Conservation (phyloP, 2,888 invertebrate genomes). For the Tachina grossa region DNA sequence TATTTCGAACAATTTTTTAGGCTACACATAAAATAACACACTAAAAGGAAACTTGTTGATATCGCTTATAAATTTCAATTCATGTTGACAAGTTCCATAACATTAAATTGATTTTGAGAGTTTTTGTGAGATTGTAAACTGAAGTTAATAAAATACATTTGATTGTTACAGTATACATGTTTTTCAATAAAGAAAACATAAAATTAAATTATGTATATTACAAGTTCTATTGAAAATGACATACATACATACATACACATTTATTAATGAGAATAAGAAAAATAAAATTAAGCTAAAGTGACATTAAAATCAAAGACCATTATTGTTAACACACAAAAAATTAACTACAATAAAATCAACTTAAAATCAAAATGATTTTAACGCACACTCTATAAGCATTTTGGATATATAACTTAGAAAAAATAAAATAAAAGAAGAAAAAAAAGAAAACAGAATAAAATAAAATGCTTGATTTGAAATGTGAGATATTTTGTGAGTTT, state of each 20-base stretch:
- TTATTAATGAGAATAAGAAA: not conserved
- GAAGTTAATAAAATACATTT: not conserved
- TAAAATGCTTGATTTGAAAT: not conserved
- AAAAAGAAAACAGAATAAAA: constrained; percentile 3
- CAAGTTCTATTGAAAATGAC: not conserved
- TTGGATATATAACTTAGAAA: not conserved
- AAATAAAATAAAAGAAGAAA: no score
- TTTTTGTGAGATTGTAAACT: not conserved
- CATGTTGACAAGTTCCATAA: not conserved
- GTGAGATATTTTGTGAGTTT: constrained; percentile 28
- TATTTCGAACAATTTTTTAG: not conserved
- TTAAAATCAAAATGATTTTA: constrained; percentile 27
- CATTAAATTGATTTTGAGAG: not conserved
- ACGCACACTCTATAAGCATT: not conserved
- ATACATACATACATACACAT: not conserved
- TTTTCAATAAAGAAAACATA: constrained; percentile 9
- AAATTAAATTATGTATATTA: constrained; percentile 1
- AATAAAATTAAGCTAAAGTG: constrained; percentile 26
- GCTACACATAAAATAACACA: not conserved
- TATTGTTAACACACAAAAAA: constrained; percentile 9
- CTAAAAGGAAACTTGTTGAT: not conserved
- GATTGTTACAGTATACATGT: not conserved
- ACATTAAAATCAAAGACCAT: constrained; percentile 18
- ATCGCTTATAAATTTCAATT: not conserved
- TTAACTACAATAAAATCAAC: constrained; percentile 8